Evolutionary conservation across 2,888 invertebrate species (phyloP).

Genomic region (Apodemia hepburni): DNA sequence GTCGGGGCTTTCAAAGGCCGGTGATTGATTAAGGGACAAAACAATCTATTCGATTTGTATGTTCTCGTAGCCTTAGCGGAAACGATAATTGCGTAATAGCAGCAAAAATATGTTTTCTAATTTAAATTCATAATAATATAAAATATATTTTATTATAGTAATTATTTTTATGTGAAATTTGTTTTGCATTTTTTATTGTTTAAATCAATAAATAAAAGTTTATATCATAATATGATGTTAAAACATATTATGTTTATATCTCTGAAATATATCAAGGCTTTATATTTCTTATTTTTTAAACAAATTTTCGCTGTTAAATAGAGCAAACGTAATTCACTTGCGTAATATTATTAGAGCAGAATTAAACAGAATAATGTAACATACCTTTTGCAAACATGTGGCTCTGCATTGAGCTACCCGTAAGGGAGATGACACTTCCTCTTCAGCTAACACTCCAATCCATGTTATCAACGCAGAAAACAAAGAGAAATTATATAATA

Average conservation of each 20-base stretch:
- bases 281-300: too few species aligned
- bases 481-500: slow-evolving; percentile 73
- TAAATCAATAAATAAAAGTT: too few species aligned
- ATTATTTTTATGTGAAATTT: background rate
- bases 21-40: slow-evolving; percentile 53
- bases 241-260: too few species aligned
- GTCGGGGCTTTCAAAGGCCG: slow-evolving; percentile 34
- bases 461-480: slow-evolving; percentile 65
- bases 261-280: too few species aligned
- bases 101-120: background rate
- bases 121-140: too few species aligned
- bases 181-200: background rate
- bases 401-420: slow-evolving; percentile 87
- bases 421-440: slow-evolving; percentile 85
- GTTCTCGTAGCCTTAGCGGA: slow-evolving; percentile 10
- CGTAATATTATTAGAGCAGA: background rate
- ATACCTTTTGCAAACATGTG: slow-evolving; percentile 86
- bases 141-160: background rate
- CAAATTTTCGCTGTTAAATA: too few species aligned
- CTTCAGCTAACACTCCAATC: slow-evolving; percentile 79
- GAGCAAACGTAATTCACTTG: background rate
- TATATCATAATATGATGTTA: too few species aligned
- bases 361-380: slow-evolving; percentile 2
- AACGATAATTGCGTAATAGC: slow-evolving; percentile 7
- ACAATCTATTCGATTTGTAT: slow-evolving; percentile 33